Base-by-base conservation (phyloP, 1,140 invertebrate species). In the Pseudachorutes palmiensis region DNA sequence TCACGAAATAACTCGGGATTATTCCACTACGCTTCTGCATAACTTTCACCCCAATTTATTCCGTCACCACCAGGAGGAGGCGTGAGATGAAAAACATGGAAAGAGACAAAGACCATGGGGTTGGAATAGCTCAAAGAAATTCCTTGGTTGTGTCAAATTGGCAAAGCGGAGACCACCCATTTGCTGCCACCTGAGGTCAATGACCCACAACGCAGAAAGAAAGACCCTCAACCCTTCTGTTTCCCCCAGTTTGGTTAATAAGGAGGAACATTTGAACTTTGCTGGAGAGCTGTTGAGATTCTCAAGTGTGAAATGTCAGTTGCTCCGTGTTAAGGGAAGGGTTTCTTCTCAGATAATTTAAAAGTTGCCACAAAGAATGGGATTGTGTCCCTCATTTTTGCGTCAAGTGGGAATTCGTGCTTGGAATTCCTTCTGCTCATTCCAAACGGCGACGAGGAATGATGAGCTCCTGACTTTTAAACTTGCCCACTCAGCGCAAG, bases 361-460 rank as follows among this genome's bases (percentile, higher is more conserved):
- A 5, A 69, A 65, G 60, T 22, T 69, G 28, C 29, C 45, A 69
- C 62, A 65, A 69, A 64, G 67, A 48, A 32, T 60, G 32, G 67
- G 45, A 69, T 68, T 64, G 66, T 62, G 9, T 55, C 33, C 64
- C 62, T 67, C 48, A 68, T 68, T 69, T 69, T 69, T 64, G 65
- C 59, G 66, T 71, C 59, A 71, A 70, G 70, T 68, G 58, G 66
- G 58, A 68, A 62, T 65, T 61, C 66, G 61, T 68, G 58, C 64
- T 68, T 68, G 48, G 70, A 71, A 71, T 71, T 71, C 63, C 57
- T 57, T 58, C 1, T 24, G 2, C 32, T 61, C 45, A 33, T 33
- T 70, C 49, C 26, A 9, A 45, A 45, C 9, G 19, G 19, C 9
- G 36, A 9, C 9, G 19, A 45, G 19, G 36, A 45, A n/a, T n/a